phyloP scores from a whole-genome alignment of 1,140 invertebrate species.

The Paracyclopina nana region DNA sequence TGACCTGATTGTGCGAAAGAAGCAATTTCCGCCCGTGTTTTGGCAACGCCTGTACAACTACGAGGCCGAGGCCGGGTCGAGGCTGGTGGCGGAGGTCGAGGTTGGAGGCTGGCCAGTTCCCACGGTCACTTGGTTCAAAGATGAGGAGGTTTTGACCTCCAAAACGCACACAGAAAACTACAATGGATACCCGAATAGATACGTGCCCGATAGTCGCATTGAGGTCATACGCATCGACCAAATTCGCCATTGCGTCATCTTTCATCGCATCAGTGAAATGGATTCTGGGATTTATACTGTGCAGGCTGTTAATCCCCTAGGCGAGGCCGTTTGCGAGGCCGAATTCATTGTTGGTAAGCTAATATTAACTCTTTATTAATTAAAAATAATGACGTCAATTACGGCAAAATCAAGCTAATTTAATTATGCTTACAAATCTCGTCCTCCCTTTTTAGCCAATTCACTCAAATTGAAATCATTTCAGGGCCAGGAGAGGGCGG shows the following conservation, averaged over 20 bases:
- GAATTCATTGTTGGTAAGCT: no score
- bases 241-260: constrained; percentile 10
- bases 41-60: constrained; percentile 7
- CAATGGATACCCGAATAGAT: constrained; percentile 9
- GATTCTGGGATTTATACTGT: constrained; percentile 12
- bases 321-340: constrained; percentile 15
- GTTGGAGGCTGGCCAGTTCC: constrained; percentile 16
- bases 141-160: constrained; percentile 6
- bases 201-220: constrained; percentile 13
- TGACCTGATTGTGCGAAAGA: constrained; percentile 15
- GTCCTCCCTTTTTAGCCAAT: no score
- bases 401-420: no score
- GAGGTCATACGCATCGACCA: constrained; percentile 15
- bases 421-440: no score
- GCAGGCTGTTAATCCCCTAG: constrained; percentile 8
- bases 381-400: no score
- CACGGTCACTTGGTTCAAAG: constrained; percentile 13
- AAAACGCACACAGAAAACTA: constrained; percentile 12
- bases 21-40: constrained; percentile 14
- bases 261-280: constrained; percentile 1
- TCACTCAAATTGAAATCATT: no score
- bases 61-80: neutral
- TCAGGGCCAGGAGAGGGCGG: neutral
- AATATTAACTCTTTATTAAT: no score
- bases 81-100: constrained; percentile 7